A percentile compares a stretch with the other conserved stretches of the same genome.
Conservation (phyloP, 2,113 vertebrate genomes). For the Podarcis raffonei region DNA sequence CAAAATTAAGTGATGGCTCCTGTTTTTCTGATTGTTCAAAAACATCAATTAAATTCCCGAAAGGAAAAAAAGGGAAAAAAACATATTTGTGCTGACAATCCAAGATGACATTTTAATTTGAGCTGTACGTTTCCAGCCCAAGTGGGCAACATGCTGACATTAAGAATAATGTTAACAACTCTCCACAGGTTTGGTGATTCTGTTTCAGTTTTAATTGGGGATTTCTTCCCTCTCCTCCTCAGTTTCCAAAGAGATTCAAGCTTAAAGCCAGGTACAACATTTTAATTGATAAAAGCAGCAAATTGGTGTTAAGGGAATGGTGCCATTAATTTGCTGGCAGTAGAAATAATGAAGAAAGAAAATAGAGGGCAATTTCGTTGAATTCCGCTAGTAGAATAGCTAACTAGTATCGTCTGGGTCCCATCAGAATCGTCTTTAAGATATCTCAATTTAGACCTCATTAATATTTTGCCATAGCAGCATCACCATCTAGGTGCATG, state of each 20-base stretch:
- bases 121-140: constrained; percentile 56
- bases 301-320: background rate
- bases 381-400: background rate
- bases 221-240: background rate
- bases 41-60: constrained; percentile 67
- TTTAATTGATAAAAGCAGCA: constrained; percentile 24
- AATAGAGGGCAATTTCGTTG: fast-evolving
- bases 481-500: background rate
- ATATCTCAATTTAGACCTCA: constrained; percentile 9
- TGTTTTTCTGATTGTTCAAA: constrained; percentile 59
- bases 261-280: constrained; percentile 37
- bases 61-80: background rate
- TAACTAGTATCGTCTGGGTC: background rate
- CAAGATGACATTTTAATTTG: constrained; percentile 45
- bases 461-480: background rate
- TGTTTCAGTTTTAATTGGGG: constrained; percentile 26
- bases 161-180: constrained; percentile 65
- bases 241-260: constrained; percentile 17
- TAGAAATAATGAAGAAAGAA: background rate
- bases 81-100: constrained; percentile 60
- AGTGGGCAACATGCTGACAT: constrained; percentile 52
- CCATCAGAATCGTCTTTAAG: background rate
- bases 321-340: constrained; percentile 2
- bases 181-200: constrained; percentile 32
- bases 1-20: constrained; percentile 62